Base-by-base conservation (phyloP, 2,113 vertebrate genomes). In the Cygnus atratus region DNA sequence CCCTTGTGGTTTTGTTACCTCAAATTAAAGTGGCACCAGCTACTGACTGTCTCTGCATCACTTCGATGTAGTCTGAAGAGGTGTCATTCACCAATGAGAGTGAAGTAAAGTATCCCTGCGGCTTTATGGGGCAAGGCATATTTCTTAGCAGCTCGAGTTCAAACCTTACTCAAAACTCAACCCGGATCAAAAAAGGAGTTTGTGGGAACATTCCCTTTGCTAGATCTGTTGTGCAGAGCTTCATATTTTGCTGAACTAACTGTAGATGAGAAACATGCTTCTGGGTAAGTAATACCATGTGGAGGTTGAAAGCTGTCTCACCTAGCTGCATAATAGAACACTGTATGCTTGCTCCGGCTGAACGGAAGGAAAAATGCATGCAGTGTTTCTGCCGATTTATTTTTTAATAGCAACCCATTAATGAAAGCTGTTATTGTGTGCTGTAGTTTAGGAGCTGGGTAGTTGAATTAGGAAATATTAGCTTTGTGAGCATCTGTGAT, bases 211-310 rank as follows among this genome's bases (percentile, higher is more conserved):
- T 85, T 92, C 58, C 73, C 57, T 81, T 94, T 88, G 22, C 80
- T 93, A 91, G 66, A 50, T 91, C 90, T 94, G 13, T 95, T 88
- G 87, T 83, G 57, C 89, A 95, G 82, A 96, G 80, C 63, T 97
- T 93, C 63, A 17, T 96, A 43, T 80, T 89, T 83, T 93, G 70
- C 92, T 88, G 96, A 96, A 68, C 68, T 92, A 80, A 90, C 91
- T 87, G 54, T 84, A 81, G 91, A 94, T 91, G 92, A 84, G 84
- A 96, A 97, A 91, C 96, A 98, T 98, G 98, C 98, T 98, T 89
- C 95, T 98, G 88, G 98, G 98, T 98, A 98, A 98, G 98, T 98
- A 97, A 92, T 95, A 90, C 84, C 84, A 67, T 93, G 94, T 95
- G 77, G 76, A 96, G 88, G 92, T 2, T 83, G 52, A 88, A 75